These are phyloP conservation scores for Octodonta nipae DNA, from an alignment of 2,888 invertebrate species.

Conservation along the genomic window DNA sequence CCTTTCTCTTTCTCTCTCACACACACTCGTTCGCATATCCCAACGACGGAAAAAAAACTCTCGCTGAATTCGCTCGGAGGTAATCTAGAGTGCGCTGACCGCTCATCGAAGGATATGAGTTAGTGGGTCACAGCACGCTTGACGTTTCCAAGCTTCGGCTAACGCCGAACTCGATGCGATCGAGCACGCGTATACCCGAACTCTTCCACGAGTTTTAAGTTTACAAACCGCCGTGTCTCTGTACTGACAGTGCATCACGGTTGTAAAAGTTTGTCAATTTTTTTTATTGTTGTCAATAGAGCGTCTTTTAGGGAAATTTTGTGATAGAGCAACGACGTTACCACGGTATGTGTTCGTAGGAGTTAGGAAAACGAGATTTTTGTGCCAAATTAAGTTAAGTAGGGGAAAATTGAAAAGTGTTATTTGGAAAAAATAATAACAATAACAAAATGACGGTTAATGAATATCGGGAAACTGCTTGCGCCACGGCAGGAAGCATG, in stretches of 20 bases:
- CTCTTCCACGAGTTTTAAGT: constrained; percentile 12
- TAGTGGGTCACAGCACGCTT: constrained; percentile 32
- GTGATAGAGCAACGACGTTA: too few species aligned
- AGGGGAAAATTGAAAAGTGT: background rate
- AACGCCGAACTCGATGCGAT: background rate
- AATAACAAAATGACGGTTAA: constrained; percentile 43
- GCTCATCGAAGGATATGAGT: constrained; percentile 34
- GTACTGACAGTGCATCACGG: too few species aligned
- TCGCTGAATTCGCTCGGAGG: constrained; percentile 6
- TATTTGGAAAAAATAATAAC: too few species aligned
- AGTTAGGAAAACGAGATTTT: constrained; percentile 6
- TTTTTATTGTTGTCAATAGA: too few species aligned
- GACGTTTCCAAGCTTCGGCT: too few species aligned
- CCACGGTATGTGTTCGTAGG: too few species aligned
- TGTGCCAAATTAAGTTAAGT: constrained; percentile 3
- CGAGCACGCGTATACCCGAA: constrained; percentile 22
- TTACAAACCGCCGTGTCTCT: background rate
- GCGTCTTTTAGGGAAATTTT: too few species aligned
- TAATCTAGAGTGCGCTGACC: constrained; percentile 33
- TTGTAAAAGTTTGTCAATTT: too few species aligned
- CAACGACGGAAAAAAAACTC: too few species aligned
- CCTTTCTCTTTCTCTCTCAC: constrained; percentile 21
- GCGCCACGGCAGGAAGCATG: constrained; percentile 32
- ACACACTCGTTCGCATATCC: too few species aligned
- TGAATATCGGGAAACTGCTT: constrained; percentile 41